A percentile compares a stretch with the other conserved stretches of the same genome.
Conservation (phyloP, 2,888 invertebrate genomes). For the Ischnura elegans region DNA sequence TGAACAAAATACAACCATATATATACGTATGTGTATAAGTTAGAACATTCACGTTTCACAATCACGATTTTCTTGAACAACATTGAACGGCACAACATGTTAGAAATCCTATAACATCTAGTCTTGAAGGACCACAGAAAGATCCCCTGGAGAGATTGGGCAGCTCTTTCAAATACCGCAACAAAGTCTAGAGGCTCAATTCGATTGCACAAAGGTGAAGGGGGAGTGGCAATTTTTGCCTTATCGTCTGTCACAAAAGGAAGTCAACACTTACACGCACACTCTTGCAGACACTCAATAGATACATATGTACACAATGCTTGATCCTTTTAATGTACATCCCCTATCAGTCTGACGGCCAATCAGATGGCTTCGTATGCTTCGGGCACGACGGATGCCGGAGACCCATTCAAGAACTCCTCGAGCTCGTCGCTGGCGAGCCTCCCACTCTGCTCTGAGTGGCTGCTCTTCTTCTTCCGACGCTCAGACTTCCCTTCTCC, state of each 20-base stretch:
- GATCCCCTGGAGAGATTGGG: too few relatives aligned
- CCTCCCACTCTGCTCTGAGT: constrained; percentile 70
- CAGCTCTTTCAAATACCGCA: too few relatives aligned
- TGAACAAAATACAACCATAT: constrained; percentile 48
- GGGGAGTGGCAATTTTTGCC: not conserved
- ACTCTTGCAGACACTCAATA: not conserved
- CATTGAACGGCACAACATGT: constrained; percentile 12
- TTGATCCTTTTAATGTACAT: not conserved
- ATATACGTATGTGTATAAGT: not conserved
- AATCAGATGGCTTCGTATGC: constrained; percentile 82
- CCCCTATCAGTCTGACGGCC: too few relatives aligned
- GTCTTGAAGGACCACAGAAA: not conserved
- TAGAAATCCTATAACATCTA: not conserved
- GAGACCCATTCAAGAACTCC: constrained; percentile 82
- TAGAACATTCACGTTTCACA: constrained; percentile 17
- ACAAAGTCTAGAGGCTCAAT: not conserved
- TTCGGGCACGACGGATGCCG: constrained; percentile 79
- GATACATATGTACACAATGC: not conserved
- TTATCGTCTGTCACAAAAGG: not conserved
- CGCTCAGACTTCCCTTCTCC: constrained; percentile 78
- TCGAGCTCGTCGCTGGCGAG: constrained; percentile 80
- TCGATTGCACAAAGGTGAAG: not conserved
- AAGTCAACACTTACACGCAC: not conserved
- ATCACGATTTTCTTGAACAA: constrained; percentile 3
- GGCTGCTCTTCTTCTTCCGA: constrained; percentile 74